Conservation (phyloP, 2,888 invertebrate species). For the Pachymerium ferrugineum region DNA sequence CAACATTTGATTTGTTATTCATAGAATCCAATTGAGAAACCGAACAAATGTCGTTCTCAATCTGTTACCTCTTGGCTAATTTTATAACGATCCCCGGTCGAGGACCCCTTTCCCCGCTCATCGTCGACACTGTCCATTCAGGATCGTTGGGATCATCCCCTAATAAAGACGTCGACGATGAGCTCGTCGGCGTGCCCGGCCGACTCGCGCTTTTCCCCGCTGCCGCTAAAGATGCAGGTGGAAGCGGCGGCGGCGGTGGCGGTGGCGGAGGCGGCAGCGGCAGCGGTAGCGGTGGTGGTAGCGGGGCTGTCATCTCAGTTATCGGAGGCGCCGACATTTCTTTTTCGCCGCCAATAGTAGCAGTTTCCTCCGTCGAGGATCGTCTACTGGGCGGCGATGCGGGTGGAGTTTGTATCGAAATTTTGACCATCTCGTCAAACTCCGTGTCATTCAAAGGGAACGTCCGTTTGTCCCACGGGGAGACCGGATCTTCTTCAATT, state of each 20-base stretch:
- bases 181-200: conserved; percentile 50
- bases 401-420: not conserved
- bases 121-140: conserved; percentile 58
- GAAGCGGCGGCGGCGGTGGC: not conserved
- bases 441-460: conserved; percentile 68
- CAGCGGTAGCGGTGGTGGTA: not conserved
- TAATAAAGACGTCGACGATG: conserved; percentile 55
- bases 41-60: not conserved
- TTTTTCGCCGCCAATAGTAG: no score
- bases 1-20: no score
- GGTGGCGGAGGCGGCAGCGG: not conserved
- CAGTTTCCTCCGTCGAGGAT: not conserved
- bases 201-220: not conserved
- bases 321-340: no score
- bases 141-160: conserved; percentile 77
- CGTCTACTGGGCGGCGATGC: not conserved
- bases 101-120: conserved; percentile 30
- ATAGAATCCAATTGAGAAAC: no score
- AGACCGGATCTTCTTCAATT: conserved; percentile 52
- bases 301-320: no score
- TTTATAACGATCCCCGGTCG: conserved; percentile 37
- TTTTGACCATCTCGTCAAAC: conserved; percentile 54
- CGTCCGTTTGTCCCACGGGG: conserved; percentile 66
- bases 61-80: conserved; percentile 38
- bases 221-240: not conserved